Evolutionary conservation across 2,797 vertebrate genomes (phyloP).

Genomic region (Simalia tracyae): DNA sequence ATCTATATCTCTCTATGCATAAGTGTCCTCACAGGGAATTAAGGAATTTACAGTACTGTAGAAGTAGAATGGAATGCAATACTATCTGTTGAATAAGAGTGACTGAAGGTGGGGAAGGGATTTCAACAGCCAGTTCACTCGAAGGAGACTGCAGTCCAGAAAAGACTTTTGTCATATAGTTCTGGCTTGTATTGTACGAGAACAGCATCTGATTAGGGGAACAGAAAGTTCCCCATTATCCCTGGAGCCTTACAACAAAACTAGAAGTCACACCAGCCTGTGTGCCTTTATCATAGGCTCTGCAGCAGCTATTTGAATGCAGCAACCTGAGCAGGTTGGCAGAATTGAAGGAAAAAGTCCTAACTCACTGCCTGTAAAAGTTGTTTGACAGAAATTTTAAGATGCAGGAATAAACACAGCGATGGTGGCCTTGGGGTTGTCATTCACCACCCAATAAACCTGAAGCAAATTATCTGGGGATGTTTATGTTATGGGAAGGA

Average conservation of each 20-base stretch:
- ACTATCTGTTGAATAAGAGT: not conserved
- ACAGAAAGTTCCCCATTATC: constrained; percentile 22
- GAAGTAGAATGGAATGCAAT: not conserved
- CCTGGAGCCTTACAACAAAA: constrained; percentile 31
- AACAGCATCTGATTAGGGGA: constrained; percentile 14
- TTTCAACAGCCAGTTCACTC: not conserved
- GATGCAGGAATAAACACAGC: constrained; percentile 37
- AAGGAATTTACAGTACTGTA: not conserved
- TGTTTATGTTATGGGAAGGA: constrained; percentile 49
- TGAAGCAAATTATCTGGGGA: constrained; percentile 55
- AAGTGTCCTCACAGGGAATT: not conserved
- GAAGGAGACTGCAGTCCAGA: not conserved
- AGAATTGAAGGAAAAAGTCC: constrained; percentile 21
- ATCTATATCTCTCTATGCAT: not conserved
- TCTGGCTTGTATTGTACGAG: not conserved
- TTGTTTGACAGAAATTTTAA: constrained; percentile 54
- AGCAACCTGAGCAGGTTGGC: constrained; percentile 25
- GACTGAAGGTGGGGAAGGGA: not conserved
- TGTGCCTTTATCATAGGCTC: not conserved
- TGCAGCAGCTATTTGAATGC: constrained; percentile 8
- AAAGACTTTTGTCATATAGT: constrained; percentile 21
- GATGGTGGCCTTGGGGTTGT: constrained; percentile 52
- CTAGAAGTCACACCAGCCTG: not conserved
- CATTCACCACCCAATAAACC: constrained; percentile 62
- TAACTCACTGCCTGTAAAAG: constrained; percentile 49